Evolutionary conservation across 2,888 invertebrate genomes (phyloP), one percentile per base, ranked within the genome.

Genomic region (Ptychoptera albimana): DNA sequence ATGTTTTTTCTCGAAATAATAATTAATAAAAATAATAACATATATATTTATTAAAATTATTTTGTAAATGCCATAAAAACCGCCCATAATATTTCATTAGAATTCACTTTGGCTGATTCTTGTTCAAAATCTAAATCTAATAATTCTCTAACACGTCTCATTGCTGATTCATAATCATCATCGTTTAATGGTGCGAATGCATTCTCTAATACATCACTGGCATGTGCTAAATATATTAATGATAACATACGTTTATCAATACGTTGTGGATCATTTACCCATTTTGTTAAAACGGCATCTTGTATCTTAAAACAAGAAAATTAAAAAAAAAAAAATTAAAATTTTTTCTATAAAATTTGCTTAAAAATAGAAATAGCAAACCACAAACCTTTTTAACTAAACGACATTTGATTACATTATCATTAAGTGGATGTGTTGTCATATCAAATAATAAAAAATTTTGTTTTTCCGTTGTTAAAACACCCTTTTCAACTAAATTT

Each of bases 371-470:
- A 44, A 46, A 38, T 43, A 16, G 39, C 15, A 45, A 34, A 32
- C 40, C 16, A 48, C 54, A 55, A 63, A 88, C 88, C 79, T 91
- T 92, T 74, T 94, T 96, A 48, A 99, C 92, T 59, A 99, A 77
- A 57, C 93, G 84, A 58, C 86, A 85, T 73, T 99, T 99, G 44
- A 91, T 82, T 53, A 83, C 77, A 68, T 89, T 88, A 65, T 98
- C 96, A 51, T 88, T 92, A 49, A 99, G 73, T 36, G 98, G 98
- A 74, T 99, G 98, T 55, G 98, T 98, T 44, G 98, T 99, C 96
- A 99, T 99, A 70, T 99, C 98, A 66, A 99, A 99, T 46, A 99
- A 73, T 56, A 99, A 74, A 69, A 99, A 99, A 68, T 99, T 98
- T 69, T 98, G 97, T 71, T 97, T 98, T 67, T 98, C 97, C 47